These are phyloP conservation scores for Actinernus sp. DNA, from an alignment of 92 coral and sea anemone genomes.

Conservation along the genomic window DNA sequence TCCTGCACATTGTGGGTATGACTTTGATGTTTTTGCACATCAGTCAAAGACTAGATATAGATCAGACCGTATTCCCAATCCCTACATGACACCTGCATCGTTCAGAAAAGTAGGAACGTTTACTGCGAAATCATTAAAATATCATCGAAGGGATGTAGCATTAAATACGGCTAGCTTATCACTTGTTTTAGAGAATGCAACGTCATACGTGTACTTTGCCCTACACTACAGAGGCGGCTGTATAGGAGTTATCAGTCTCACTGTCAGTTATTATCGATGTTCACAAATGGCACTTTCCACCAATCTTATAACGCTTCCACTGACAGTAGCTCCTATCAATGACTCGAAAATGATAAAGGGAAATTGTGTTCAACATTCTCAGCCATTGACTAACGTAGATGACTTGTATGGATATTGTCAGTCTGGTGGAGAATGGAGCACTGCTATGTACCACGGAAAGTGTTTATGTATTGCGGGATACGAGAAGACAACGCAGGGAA, in stretches of 20 bases:
- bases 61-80: conserved; percentile 42
- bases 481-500: conserved; percentile 23
- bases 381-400: conserved; percentile 28
- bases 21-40: conserved; percentile 53
- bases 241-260: conserved; percentile 24
- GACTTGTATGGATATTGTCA: conserved; percentile 62
- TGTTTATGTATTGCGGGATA: conserved; percentile 76
- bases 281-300: conserved; percentile 42
- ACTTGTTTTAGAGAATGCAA: conserved; percentile 28
- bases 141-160: not conserved
- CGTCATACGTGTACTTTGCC: conserved; percentile 53
- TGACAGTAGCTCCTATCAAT: conserved; percentile 67
- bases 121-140: conserved; percentile 11
- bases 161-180: conserved; percentile 13
- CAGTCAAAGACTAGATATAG: conserved; percentile 18
- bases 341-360: conserved; percentile 48
- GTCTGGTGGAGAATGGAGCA: conserved; percentile 65
- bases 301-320: conserved; percentile 52
- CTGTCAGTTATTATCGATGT: conserved; percentile 59
- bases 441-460: conserved; percentile 14
- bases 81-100: conserved; percentile 1
- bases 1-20: not conserved
- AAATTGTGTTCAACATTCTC: conserved; percentile 46
- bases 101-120: conserved; percentile 12
- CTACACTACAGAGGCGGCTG: conserved; percentile 75